These are phyloP conservation scores for Phrynocephalus versicolor DNA, from an alignment of 2,113 vertebrate species.

Conservation along the genomic window DNA sequence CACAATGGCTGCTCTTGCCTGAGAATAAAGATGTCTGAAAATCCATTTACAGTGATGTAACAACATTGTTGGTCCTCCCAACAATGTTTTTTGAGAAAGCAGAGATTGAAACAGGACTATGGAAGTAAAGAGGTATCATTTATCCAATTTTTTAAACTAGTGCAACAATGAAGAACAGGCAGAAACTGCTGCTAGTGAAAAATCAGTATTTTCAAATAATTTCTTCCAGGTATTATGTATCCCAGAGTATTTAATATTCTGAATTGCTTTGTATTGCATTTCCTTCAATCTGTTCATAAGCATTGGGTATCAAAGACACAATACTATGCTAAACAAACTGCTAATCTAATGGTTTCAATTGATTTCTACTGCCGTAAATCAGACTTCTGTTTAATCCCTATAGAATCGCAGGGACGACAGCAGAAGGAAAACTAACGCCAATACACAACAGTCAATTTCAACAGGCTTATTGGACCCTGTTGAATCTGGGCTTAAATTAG, in stretches of 20 bases:
- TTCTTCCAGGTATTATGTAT: neutral
- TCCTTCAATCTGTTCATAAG: neutral
- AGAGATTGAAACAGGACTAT: neutral
- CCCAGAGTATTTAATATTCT: neutral
- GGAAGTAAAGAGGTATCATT: neutral
- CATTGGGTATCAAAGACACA: neutral
- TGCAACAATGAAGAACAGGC: neutral
- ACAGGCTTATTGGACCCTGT: neutral
- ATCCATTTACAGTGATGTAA: neutral
- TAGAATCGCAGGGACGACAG: neutral
- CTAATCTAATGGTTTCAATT: neutral
- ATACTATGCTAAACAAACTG: neutral
- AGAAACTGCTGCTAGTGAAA: neutral
- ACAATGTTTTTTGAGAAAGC: neutral
- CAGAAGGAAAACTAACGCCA: slow-evolving; percentile 4
- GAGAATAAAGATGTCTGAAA: neutral
- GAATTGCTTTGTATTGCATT: slow-evolving; percentile 1
- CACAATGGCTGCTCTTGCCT: neutral
- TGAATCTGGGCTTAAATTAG: neutral
- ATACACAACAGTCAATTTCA: neutral
- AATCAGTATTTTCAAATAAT: neutral
- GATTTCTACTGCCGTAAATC: fast-evolving
- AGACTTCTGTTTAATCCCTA: slow-evolving; percentile 7
- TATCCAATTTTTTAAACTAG: neutral
- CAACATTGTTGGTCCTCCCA: neutral